Evolutionary conservation across 1,140 invertebrate species (phyloP), one percentile per base, ranked within the genome.

Genomic region (Leucophenga varia): DNA sequence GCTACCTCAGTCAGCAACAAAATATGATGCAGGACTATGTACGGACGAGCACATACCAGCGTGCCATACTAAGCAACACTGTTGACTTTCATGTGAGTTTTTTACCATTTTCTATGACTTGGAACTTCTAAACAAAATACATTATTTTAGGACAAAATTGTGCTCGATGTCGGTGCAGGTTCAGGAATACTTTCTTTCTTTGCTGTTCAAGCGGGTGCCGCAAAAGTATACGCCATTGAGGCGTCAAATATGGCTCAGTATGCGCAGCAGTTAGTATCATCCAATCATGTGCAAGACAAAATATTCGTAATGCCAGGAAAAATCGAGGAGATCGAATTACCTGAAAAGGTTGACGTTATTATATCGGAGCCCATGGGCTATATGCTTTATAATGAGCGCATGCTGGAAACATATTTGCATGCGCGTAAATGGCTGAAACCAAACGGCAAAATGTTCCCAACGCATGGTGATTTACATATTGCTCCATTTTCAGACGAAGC

Each of bases 1-100:
- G 96, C 43, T 98, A 97, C 79, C 79, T 99, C 43, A 97, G 94
- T 37, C 97, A 99, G 75, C 97, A 99, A 77, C 97, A 99, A 79
- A 99, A 99, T 72, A 99, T 99, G 97, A 94, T 99, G 90, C 91
- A 94, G 80, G 97, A 99, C 78, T 99, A 97, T 75, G 93, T 99
- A 37, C 81, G 97, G 54, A 99, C 97, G 18, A 94, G 93, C 61
- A 98, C 97, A 38, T 99, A 99, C 78, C 96, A 99, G 76, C 84
- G 91, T 64, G 95, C 97, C 37, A 97, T 99, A 76, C 79, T 97
- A 13, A 87, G 90, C 34, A 99, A 99, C 78, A 79, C 90, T 19
- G 82, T 86, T 46, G 97, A 99, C 76, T 99, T 99, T 75, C 84
- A 87, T 64, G 83, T 77, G 59, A 53, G 47, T 10, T 22, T 25